Percentiles rank a stretch among this genome's conserved stretches.
Conservation (phyloP, 2,797 vertebrate genomes). For the Ataeniobius toweri region DNA sequence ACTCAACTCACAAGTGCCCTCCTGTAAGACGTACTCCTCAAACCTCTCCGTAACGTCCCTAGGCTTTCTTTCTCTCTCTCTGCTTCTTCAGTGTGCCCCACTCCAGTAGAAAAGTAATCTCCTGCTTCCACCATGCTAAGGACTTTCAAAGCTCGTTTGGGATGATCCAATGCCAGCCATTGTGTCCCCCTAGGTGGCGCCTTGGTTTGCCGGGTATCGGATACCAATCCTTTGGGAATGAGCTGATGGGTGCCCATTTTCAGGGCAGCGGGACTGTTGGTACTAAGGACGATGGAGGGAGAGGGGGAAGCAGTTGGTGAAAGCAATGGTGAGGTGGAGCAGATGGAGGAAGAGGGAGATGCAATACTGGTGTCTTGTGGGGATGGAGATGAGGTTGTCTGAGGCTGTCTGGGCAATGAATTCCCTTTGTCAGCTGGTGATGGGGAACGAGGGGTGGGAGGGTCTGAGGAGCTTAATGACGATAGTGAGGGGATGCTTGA, state of each 20-base stretch:
- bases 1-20: constrained; percentile 90
- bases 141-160: constrained; percentile 76
- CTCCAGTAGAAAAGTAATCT: constrained; percentile 72
- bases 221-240: constrained; percentile 88
- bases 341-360: constrained; percentile 76
- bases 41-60: constrained; percentile 82
- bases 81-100: constrained; percentile 50
- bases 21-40: constrained; percentile 94
- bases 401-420: constrained; percentile 40
- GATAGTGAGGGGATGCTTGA: constrained; percentile 73
- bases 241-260: constrained; percentile 93
- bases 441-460: constrained; percentile 73
- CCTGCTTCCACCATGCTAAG: constrained; percentile 90
- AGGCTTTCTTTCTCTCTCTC: constrained; percentile 80
- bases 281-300: constrained; percentile 84
- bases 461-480: constrained; percentile 73
- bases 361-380: constrained; percentile 61
- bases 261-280: constrained; percentile 85
- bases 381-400: constrained; percentile 31
- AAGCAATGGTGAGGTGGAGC: constrained; percentile 59
- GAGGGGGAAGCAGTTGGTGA: constrained; percentile 80
- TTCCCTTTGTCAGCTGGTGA: constrained; percentile 63
- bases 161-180: constrained; percentile 69
- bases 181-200: constrained; percentile 44
- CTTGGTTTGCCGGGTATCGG: constrained; percentile 74